phyloP scores from a whole-genome alignment of 2,113 vertebrate species.

The Osmerus eperlanus region DNA sequence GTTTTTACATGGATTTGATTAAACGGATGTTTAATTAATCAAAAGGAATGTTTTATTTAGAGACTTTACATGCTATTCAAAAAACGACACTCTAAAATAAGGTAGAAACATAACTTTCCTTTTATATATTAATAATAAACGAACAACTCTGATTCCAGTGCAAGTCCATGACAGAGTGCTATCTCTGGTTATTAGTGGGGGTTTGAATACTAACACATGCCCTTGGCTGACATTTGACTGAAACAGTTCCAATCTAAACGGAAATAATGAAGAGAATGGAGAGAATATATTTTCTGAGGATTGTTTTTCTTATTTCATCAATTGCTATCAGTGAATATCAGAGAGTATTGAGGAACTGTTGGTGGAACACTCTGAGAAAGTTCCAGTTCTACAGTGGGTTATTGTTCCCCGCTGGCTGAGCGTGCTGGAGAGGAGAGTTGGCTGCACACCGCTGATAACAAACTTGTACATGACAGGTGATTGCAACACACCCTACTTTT shows the following conservation, averaged over 20 bases:
- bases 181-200: not conserved
- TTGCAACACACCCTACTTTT: conserved; percentile 63
- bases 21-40: too few relatives aligned
- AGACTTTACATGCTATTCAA: too few relatives aligned
- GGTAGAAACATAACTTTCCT: conserved; percentile 59
- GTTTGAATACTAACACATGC: not conserved
- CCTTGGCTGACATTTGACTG: not conserved
- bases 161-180: conserved; percentile 25
- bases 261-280: too few relatives aligned
- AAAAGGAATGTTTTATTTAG: too few relatives aligned
- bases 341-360: conserved; percentile 10
- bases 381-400: conserved; percentile 7
- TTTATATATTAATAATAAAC: conserved; percentile 66
- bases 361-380: not conserved
- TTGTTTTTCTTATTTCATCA: not conserved
- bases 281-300: too few relatives aligned
- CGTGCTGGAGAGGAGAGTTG: conserved; percentile 6
- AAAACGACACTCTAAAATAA: not conserved
- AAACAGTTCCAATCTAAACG: not conserved
- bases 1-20: too few relatives aligned
- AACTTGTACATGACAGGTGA: conserved; percentile 65
- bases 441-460: conserved; percentile 74
- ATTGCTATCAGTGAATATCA: conserved; percentile 11
- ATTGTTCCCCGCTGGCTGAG: conserved; percentile 11
- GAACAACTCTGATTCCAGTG: conserved; percentile 38